phyloP scores from a whole-genome alignment of 35 echinoderm and acorn worm genomes.

The Hemicentrotus pulcherrimus region DNA sequence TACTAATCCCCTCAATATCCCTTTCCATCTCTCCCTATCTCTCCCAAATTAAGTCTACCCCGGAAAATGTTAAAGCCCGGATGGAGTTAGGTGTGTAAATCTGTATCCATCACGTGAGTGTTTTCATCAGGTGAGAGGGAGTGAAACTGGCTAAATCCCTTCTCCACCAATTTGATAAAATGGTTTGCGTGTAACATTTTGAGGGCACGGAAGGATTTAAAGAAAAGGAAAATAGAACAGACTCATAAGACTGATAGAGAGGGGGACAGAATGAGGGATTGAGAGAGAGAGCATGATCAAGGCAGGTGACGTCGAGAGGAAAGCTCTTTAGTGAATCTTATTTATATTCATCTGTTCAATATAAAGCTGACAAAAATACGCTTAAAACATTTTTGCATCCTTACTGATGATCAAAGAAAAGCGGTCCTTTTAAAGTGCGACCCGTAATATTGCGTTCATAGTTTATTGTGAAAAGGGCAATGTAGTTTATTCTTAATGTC shows the following conservation, averaged over 20 bases:
- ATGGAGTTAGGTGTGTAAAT: constrained; percentile 34
- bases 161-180: not conserved
- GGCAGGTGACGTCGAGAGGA: not conserved
- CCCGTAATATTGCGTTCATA: not conserved
- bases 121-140: not conserved
- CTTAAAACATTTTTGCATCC: not conserved
- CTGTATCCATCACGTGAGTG: not conserved
- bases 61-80: constrained; percentile 24
- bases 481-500: not conserved
- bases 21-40: not conserved
- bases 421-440: too few relatives aligned
- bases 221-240: not conserved
- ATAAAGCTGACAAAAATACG: not conserved
- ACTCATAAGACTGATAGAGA: not conserved
- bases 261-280: not conserved
- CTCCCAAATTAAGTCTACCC: not conserved
- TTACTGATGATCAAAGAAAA: not conserved
- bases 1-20: not conserved
- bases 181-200: not conserved
- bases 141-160: constrained; percentile 14
- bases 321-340: not conserved
- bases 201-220: not conserved
- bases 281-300: not conserved
- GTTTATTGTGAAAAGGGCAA: too few relatives aligned
- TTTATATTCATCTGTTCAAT: not conserved